Base-by-base conservation (phyloP, 1,140 invertebrate genomes). In the Drosophila biarmipes region DNA sequence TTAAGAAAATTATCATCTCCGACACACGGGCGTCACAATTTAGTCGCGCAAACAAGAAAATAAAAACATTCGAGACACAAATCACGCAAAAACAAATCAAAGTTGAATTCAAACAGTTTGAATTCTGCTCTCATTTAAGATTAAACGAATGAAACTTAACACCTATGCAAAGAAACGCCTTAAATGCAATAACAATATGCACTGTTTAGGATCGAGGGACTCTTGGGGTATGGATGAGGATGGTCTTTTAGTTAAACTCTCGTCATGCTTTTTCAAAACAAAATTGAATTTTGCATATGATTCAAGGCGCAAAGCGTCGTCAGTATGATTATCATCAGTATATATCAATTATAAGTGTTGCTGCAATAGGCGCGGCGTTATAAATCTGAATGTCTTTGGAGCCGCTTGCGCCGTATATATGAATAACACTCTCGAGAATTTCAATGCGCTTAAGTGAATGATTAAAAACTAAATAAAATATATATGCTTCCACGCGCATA, bases 251-350 rank as follows among this genome's bases (percentile, higher is more conserved):
- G 37, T 73, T 62, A 53, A 64, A 75, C 53, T 56, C 37, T 38
- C 53, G 31, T 76, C 14, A 24, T 59, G 48, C 29, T 75, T 56
- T 34, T 67, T 73, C 37, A 75, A 80, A 66, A 73, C 78, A 87
- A 89, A 87, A 87, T 87, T 87, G 27, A 81, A 87, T 87, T 87
- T 89, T 86, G 42, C 63, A 64, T 61, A 55, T 24, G 51, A 51
- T 56, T 56, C 34, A 59, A 40, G 38, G 53, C 42, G 57, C 56
- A 76, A 57, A 68, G 67, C 74, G 74, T 66, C 71, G 45, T 79
- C 51, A 63, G 31, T 63, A 45, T 53, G 11, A 57, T 43, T 62
- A 38, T 75, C 43, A 34, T 61, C 27, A 48, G 17, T 63, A 53
- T 57, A 17, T 62, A 57, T 62, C 31, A 46, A 46, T 31, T 46